Conservation (phyloP, 2,113 vertebrate genomes). For the Sitta europaea region DNA sequence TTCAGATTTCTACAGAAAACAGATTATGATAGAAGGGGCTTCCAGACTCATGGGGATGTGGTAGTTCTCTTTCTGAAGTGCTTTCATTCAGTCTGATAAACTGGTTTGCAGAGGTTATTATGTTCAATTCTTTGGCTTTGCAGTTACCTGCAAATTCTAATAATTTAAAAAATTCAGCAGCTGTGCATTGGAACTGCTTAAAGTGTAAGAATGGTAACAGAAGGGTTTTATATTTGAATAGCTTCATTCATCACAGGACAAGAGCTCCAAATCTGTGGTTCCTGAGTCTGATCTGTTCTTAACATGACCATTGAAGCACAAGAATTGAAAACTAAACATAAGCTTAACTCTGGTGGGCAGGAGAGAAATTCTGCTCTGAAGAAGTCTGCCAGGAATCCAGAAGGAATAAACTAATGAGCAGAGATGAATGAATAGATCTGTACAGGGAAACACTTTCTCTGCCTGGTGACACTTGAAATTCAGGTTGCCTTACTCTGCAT, state of each 20-base stretch:
- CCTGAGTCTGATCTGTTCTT: not conserved
- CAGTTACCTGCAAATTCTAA: not conserved
- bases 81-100: not conserved
- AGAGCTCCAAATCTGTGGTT: not conserved
- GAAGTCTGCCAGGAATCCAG: not conserved
- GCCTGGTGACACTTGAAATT: not conserved
- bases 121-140: not conserved
- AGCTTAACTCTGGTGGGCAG: not conserved
- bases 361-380: not conserved
- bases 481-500: not conserved
- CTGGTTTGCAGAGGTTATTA: not conserved
- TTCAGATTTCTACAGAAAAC: not conserved
- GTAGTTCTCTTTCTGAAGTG: not conserved
- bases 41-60: not conserved
- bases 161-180: not conserved
- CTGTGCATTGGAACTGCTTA: not conserved
- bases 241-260: not conserved
- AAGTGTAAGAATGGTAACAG: not conserved
- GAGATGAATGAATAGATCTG: not conserved
- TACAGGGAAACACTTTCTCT: not conserved
- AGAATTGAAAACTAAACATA: not conserved
- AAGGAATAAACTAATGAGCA: not conserved
- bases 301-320: not conserved
- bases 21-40: not conserved
- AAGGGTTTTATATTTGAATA: not conserved